Conservation (phyloP, 2,888 invertebrate species). For the Drosophila borborema region DNA sequence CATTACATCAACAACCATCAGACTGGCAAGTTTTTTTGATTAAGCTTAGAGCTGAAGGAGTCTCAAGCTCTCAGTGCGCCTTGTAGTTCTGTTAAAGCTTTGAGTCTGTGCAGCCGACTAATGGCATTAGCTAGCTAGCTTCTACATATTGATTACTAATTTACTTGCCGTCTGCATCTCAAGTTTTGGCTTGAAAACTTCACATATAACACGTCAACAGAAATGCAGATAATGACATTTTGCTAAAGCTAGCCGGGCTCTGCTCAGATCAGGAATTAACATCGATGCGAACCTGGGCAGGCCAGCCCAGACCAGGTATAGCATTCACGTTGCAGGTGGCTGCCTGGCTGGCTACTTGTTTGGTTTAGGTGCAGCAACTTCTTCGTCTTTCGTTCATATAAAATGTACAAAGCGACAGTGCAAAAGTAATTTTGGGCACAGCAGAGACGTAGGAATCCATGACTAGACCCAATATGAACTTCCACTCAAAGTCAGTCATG, state of each 20-base stretch:
- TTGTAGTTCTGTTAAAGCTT: constrained; percentile 32
- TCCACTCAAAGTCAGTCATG: constrained; percentile 74
- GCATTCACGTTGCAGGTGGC: constrained; percentile 36
- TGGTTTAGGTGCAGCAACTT: constrained; percentile 37
- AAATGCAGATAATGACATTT: constrained; percentile 65
- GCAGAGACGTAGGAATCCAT: constrained; percentile 19
- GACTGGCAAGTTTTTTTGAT: constrained; percentile 73
- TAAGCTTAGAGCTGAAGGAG: constrained; percentile 43
- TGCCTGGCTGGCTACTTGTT: background rate
- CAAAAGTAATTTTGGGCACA: constrained; percentile 59
- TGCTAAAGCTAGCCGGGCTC: constrained; percentile 26
- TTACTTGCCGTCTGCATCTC: constrained; percentile 49
- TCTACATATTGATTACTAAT: constrained; percentile 73
- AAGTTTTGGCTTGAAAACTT: constrained; percentile 44
- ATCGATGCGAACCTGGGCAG: constrained; percentile 31
- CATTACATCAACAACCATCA: constrained; percentile 62
- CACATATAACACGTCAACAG: constrained; percentile 40
- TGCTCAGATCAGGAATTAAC: constrained; percentile 42
- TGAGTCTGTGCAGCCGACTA: constrained; percentile 45
- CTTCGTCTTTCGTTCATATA: constrained; percentile 58
- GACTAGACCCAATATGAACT: constrained; percentile 63
- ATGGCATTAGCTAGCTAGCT: constrained; percentile 46
- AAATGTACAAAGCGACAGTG: constrained; percentile 73
- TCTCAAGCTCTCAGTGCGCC: constrained; percentile 29
- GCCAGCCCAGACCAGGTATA: constrained; percentile 39